phyloP scores from a whole-genome alignment of 2,888 invertebrate genomes.

The Heliconius charithonia region DNA sequence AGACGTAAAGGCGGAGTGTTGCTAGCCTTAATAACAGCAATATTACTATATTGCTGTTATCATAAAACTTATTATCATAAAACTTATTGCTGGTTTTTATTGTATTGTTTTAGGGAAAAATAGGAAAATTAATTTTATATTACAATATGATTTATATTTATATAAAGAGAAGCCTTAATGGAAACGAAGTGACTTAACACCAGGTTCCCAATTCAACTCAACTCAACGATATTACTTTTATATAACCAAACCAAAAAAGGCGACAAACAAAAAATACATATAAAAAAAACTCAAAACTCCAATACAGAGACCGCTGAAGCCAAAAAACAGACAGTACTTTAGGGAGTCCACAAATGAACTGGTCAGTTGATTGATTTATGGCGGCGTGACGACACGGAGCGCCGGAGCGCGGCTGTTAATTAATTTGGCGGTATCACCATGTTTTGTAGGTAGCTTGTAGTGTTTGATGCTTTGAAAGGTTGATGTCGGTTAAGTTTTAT shows the following conservation, averaged over 20 bases:
- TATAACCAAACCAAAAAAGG: too few species aligned
- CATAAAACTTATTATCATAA: slow-evolving; percentile 24
- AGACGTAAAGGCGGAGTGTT: slow-evolving; percentile 53
- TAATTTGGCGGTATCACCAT: slow-evolving; percentile 17
- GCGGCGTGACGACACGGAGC: slow-evolving; percentile 28
- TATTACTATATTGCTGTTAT: slow-evolving; percentile 25
- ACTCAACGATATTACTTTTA: too few species aligned
- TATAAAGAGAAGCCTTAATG: background rate
- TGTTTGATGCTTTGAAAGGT: background rate
- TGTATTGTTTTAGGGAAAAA: background rate
- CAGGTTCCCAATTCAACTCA: too few species aligned
- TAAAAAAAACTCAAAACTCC: background rate
- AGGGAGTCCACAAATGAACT: slow-evolving; percentile 31
- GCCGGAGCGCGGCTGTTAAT: slow-evolving; percentile 24
- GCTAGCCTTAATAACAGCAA: slow-evolving; percentile 27
- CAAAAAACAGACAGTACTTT: slow-evolving; percentile 39
- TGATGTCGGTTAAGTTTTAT: background rate
- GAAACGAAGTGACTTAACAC: too few species aligned
- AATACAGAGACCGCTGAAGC: slow-evolving; percentile 35
- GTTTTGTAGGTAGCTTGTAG: slow-evolving; percentile 4
- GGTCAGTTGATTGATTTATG: slow-evolving; percentile 30
- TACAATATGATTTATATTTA: background rate
- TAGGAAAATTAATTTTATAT: background rate
- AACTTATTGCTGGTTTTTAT: slow-evolving; percentile 21
- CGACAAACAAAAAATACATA: too few species aligned